These are phyloP conservation scores for Carassius gibelio DNA, from an alignment of 2,113 vertebrate genomes.

Conservation along the genomic window DNA sequence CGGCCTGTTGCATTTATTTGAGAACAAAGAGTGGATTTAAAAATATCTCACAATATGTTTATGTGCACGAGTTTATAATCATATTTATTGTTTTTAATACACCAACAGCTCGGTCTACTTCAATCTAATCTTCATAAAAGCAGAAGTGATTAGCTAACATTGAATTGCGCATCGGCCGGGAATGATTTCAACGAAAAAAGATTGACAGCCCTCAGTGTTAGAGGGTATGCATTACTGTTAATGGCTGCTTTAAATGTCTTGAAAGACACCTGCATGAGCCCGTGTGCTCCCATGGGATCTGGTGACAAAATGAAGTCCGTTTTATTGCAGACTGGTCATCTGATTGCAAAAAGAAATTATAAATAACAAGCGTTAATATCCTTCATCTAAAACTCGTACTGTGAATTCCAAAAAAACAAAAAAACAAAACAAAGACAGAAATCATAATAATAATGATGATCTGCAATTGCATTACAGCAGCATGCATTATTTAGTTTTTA, in stretches of 20 bases:
- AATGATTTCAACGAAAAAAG: constrained; percentile 21
- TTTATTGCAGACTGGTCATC: background rate
- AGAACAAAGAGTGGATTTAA: background rate
- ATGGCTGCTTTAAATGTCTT: constrained; percentile 17
- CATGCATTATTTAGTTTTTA: background rate
- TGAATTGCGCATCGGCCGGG: background rate
- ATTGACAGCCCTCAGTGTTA: background rate
- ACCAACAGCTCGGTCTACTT: background rate
- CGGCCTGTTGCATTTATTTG: background rate
- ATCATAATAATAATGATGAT: constrained; percentile 13
- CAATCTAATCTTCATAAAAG: background rate
- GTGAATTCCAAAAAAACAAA: background rate
- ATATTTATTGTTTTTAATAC: background rate
- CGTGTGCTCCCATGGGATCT: constrained; percentile 2
- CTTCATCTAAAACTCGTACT: background rate
- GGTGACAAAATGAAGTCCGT: background rate
- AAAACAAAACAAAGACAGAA: background rate
- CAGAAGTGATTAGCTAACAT: background rate
- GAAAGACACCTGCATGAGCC: constrained; percentile 21
- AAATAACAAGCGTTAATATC: background rate
- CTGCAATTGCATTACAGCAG: background rate
- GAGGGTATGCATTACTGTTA: constrained; percentile 4
- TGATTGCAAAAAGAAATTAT: background rate
- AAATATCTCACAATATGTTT: background rate
- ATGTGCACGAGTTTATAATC: background rate